Conservation (phyloP, 2,113 vertebrate genomes). For the Pelodiscus sinensis region DNA sequence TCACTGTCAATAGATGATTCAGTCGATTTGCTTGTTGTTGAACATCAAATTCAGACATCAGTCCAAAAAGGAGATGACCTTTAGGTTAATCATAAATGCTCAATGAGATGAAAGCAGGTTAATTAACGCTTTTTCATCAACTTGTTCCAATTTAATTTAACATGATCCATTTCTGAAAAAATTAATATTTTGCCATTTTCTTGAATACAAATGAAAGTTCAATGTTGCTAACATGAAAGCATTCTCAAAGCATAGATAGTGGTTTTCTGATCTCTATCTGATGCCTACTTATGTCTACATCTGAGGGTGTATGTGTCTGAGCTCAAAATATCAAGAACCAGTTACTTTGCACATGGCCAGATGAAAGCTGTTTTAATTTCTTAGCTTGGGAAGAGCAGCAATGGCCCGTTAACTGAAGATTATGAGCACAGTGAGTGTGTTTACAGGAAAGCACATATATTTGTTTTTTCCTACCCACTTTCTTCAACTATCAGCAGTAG, state of each 20-base stretch:
- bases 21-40: slow-evolving; percentile 38
- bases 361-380: neutral
- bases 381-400: neutral
- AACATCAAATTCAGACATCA: slow-evolving; percentile 36
- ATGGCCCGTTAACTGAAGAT: neutral
- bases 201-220: slow-evolving; percentile 17
- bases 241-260: neutral
- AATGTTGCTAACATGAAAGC: neutral
- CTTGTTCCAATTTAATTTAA: slow-evolving; percentile 53
- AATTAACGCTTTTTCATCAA: slow-evolving; percentile 69
- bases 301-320: neutral
- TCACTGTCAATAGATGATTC: neutral
- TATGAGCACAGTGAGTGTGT: neutral
- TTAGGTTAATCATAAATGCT: slow-evolving; percentile 49
- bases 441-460: neutral
- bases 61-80: slow-evolving; percentile 35
- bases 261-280: neutral
- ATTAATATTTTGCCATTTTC: slow-evolving; percentile 57
- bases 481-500: neutral
- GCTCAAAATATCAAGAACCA: neutral
- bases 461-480: neutral
- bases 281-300: neutral
- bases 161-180: slow-evolving; percentile 52
- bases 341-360: neutral
- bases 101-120: slow-evolving; percentile 65